Conservation (phyloP, 2,797 vertebrate species). For the Rallus crepitans region DNA sequence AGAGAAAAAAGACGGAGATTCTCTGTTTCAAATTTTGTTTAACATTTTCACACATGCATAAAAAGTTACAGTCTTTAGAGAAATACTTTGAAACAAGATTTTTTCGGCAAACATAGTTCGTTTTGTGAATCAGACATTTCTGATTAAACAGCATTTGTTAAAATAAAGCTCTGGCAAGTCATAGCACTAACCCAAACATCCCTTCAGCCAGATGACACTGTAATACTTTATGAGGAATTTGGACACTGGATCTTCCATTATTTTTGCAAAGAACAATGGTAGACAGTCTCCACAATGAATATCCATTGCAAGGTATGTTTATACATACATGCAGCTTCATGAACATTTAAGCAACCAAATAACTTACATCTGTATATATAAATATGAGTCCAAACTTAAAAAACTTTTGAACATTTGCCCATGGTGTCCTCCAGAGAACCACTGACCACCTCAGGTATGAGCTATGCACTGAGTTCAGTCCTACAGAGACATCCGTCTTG, state of each 20-base stretch:
- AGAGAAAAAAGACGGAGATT: not conserved
- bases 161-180: not conserved
- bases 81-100: not conserved
- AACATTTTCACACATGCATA: not conserved
- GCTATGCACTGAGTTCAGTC: not conserved
- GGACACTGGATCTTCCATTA: not conserved
- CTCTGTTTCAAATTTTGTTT: not conserved
- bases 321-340: not conserved
- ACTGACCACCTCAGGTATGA: not conserved
- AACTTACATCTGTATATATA: not conserved
- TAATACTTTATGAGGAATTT: not conserved
- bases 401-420: not conserved
- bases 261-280: not conserved
- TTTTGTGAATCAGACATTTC: slow-evolving; percentile 18
- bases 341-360: not conserved
- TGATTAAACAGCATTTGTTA: not conserved
- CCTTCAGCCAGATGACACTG: not conserved
- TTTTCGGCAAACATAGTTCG: not conserved
- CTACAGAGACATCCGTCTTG: not conserved
- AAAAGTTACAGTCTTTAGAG: not conserved
- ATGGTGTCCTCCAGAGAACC: not conserved
- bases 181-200: not conserved
- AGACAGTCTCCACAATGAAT: not conserved
- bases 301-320: not conserved
- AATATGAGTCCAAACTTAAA: not conserved